Evolutionary conservation across 2,797 vertebrate species (phyloP), one percentile per base, ranked within the genome.

Genomic region (Bradypus variegatus): DNA sequence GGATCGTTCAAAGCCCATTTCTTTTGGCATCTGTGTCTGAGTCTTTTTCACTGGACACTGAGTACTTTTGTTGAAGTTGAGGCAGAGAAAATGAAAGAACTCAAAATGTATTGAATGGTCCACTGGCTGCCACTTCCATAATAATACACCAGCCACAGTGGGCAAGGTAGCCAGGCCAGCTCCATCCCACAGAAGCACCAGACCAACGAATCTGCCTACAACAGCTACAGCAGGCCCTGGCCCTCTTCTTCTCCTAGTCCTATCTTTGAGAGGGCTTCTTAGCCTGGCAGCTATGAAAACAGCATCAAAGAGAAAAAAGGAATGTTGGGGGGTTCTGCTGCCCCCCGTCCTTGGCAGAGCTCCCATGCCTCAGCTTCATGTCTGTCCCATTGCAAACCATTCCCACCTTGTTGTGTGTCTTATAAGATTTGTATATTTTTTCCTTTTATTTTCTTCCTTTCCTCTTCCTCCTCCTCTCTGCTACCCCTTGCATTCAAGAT

Each of bases 131-230:
- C 27, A 62, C 27, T 64, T 82, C 11, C 27, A 4, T 45, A 21
- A 78, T 78, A 69, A 83, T 1, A 29, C 50, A 25, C 10, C 29
- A 67, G 55, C 3, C 55, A 41, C 97, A 98, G 98, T 27, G 99
- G 98, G 95, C 99, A 99, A 96, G 98, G 99, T 96, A 99, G 97
- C 97, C 99, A 99, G 97, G 98, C 98, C 94, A 98, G 98, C 96
- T 98, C 98, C 97, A 98, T 99, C 97, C 98, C 99, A 88, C 99
- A 99, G 97, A 99, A 99, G 97, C 98, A 99, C 96, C 99, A 99
- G 98, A 98, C 98, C 97, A 99, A 98, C 98, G 99, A 99, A 97
- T 98, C 99, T 0, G 98, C 98, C 84, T 99, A 99, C 97, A 99
- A 98, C 98, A 99, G 98, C 98, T 99, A 99, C 98, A 99, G 97